Conservation (phyloP, 1,140 invertebrate species). For the Physella acuta region DNA sequence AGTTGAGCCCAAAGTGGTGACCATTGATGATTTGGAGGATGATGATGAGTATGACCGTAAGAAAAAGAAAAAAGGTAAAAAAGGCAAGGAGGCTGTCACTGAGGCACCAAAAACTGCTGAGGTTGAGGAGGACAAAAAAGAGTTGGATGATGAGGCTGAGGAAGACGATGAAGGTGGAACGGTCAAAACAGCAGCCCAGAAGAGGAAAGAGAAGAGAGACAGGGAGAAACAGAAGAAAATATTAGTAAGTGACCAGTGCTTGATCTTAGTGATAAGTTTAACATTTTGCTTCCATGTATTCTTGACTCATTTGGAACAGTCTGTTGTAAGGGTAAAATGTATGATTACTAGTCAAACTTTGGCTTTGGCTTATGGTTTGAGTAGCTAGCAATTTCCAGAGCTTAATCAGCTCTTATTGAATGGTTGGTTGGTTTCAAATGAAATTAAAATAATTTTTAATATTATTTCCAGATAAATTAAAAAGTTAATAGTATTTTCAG, state of each 20-base stretch:
- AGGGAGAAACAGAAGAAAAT: conserved; percentile 52
- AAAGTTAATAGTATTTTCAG: too few species aligned
- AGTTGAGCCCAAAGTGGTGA: conserved; percentile 42
- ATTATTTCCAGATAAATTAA: too few species aligned
- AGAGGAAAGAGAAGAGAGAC: conserved; percentile 51
- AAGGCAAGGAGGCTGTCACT: conserved; percentile 31
- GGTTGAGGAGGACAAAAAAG: conserved; percentile 28
- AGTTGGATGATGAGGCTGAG: conserved; percentile 44
- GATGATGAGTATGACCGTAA: conserved; percentile 38
- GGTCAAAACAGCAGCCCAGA: conserved; percentile 60
- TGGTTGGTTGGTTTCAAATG: too few species aligned
- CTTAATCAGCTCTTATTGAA: too few species aligned
- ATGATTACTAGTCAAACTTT: too few species aligned
- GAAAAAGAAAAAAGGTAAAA: conserved; percentile 52
- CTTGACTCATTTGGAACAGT: too few species aligned
- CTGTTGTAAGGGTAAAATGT: too few species aligned
- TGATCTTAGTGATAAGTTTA: neutral
- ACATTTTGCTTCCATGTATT: conserved; percentile 13
- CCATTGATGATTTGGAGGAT: conserved; percentile 41
- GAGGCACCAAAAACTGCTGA: conserved; percentile 33
- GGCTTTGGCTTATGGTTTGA: too few species aligned
- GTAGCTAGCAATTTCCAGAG: too few species aligned
- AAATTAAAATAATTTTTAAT: too few species aligned
- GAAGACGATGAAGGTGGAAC: conserved; percentile 67
- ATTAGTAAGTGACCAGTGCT: conserved; percentile 38